Base-by-base conservation (phyloP, 2,888 invertebrate species). In the Agrochola litura region DNA sequence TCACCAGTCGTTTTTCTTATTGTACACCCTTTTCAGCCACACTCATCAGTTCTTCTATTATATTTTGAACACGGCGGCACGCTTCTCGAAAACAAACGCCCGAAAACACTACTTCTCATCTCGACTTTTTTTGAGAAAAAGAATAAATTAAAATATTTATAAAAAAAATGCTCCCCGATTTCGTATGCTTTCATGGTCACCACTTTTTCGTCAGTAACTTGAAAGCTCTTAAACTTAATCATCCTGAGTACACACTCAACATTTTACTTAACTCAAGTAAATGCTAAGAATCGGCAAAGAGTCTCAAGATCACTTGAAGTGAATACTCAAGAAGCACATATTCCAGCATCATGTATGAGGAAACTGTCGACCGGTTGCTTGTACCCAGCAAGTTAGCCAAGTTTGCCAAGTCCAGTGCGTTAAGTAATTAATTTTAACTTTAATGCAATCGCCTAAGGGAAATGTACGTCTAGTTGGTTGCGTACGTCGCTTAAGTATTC, bases 341-440 rank as follows among this genome's bases (percentile, higher is more conserved):
- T 74, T 46, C 70, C 54, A 71, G 69, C 63, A 79, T 16, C 65
- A 61, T 25, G 12, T 76, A 72, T 86, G 82, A 75, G 79, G 84
- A 78, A 86, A 86, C 73, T 58, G 41, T 66, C 67, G 22, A 86
- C 86, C 78, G 79, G 86, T 86, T 76, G n/a, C 70, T 43, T 69
- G n/a, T 49, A 69, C 71, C 12, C 30, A 65, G 84, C 84, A 84
- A 82, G 79, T 74, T 76, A 77, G 43, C 43, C 43, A 61, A 65
- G 54, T 76, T 63, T 76, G 79, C 78, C 43, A 73, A 68, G 72
- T 82, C 80, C 71, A 79, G 79, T 80, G 61, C 65, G 75, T 86
- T 83, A 81, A 65, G 87, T 85, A 85, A 86, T 73, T 85, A 85
- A 86, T 73, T 56, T 64, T 74, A 22, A 76, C 71, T 79, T 83